Evolutionary conservation across 2,888 invertebrate species (phyloP), one percentile per base, ranked within the genome.

Genomic region (Sabatieria punctata): DNA sequence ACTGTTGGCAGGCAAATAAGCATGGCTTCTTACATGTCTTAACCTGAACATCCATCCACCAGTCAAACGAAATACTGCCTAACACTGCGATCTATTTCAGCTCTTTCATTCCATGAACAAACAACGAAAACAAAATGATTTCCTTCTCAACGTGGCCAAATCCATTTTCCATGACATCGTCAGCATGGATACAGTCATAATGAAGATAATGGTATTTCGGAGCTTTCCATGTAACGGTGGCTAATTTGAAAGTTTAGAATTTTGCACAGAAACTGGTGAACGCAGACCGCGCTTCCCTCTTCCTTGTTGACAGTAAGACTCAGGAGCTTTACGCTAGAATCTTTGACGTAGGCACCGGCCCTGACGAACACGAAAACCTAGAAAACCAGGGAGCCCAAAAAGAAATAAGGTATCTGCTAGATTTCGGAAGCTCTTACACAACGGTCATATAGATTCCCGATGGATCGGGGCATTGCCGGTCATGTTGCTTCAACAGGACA

Each of bases 131-230:
- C 72, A 82, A 54, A 78, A 80, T 38, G 80, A 80, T 52, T 82
- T 82, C 60, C 71, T 82, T 0, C 67, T 82, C 40, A 76, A 77
- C 41, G 80, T 82, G 35, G 81, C 82, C 40, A 81, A 79, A 82
- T 80, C 80, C 8, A 82, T 85, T 60, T 85, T 85, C 61, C 82
- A 84, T 71, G 82, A 85, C 60, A 84, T 85, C 75, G 78, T 81
- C 41, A 81, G 80, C 53, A 78, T 84, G 72, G 82, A 84, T 57
- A 75, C 76, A 48, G 73, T 85, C 1, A 82, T 85, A 27, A 78
- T 80, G 65, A 80, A 81, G 63, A 80, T 85, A 49, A 77, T 85
- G 75, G 72, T 72, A 59, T 57, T 60, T 49, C 30, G 39, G 19
- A n/a, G 18, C 27, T 13, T 21, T 11, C 18, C 40, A 25, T 2